These are phyloP conservation scores for Protophormia terraenovae DNA, from an alignment of 2,888 invertebrate genomes.

Conservation along the genomic window DNA sequence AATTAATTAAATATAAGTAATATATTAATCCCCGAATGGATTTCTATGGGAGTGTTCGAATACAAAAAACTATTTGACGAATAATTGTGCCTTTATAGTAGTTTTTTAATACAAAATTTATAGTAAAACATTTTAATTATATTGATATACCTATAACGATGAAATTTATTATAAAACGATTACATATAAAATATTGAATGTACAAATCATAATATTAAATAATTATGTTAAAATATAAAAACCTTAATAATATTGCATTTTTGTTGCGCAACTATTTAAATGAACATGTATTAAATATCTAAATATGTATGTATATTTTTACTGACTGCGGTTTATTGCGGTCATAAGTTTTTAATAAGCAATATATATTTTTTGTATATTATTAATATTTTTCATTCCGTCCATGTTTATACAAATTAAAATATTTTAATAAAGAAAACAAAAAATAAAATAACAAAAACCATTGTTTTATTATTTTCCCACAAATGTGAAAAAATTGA, in stretches of 20 bases:
- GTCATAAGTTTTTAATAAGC: conserved; percentile 31
- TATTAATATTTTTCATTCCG: conserved; percentile 43
- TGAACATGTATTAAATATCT: background rate
- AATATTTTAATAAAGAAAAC: conserved; percentile 23
- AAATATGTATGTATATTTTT: background rate
- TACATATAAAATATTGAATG: conserved; percentile 37
- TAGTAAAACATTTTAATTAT: background rate
- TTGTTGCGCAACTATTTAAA: conserved; percentile 32
- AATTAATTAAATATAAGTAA: background rate
- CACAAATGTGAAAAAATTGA: conserved; percentile 10
- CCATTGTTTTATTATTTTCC: conserved; percentile 41
- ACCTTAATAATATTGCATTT: conserved; percentile 52
- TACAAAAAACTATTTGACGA: background rate
- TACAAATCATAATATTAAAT: conserved; percentile 50
- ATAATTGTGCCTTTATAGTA: conserved; percentile 35
- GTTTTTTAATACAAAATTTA: background rate
- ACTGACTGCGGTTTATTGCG: conserved; percentile 45
- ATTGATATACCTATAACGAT: background rate
- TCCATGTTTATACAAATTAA: conserved; percentile 51
- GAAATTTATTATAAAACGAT: conserved; percentile 15
- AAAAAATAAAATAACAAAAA: too few species aligned
- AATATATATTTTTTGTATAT: conserved; percentile 46
- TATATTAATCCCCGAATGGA: background rate
- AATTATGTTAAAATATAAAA: conserved; percentile 45
- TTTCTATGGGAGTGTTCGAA: background rate